Percentiles rank a stretch among this genome's conserved stretches.
Conservation (phyloP, 2,888 invertebrate genomes). For the Scaptomyza tumidula region DNA sequence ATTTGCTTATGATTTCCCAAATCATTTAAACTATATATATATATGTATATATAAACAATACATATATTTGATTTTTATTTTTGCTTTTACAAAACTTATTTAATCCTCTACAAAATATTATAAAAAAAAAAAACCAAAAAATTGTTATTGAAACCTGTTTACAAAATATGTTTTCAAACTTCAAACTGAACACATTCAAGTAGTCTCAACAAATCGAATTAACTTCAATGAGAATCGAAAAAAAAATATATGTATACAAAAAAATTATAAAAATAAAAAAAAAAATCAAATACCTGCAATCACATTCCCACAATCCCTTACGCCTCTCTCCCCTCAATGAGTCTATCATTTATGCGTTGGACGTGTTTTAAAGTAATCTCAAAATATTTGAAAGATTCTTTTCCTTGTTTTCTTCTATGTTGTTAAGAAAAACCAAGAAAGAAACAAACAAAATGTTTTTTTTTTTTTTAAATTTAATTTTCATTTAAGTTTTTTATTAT, state of each 20-base stretch:
- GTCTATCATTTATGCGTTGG: constrained; percentile 84
- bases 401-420: no score
- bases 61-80: constrained; percentile 49
- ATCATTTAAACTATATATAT: constrained; percentile 29
- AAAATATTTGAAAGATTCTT: constrained; percentile 52
- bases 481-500: constrained; percentile 34
- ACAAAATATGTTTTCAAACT: constrained; percentile 73
- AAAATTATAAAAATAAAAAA: constrained; percentile 47
- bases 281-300: constrained; percentile 74
- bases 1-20: constrained; percentile 28
- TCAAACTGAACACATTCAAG: constrained; percentile 78
- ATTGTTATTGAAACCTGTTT: constrained; percentile 69
- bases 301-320: constrained; percentile 84
- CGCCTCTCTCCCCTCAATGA: constrained; percentile 84
- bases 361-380: constrained; percentile 48
- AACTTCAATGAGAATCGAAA: constrained; percentile 44
- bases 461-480: constrained; percentile 29
- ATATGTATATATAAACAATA: constrained; percentile 42
- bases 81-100: constrained; percentile 66
- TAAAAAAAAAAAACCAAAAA: constrained; percentile 30
- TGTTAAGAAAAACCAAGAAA: no score
- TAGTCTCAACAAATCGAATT: constrained; percentile 72
- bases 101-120: constrained; percentile 52
- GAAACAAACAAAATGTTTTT: constrained; percentile 69
- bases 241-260: constrained; percentile 42